Percentiles rank a stretch among this genome's conserved stretches.
These are phyloP conservation scores for Hetaerina titia DNA, from an alignment of 2,888 invertebrate species.

Conservation along the genomic window DNA sequence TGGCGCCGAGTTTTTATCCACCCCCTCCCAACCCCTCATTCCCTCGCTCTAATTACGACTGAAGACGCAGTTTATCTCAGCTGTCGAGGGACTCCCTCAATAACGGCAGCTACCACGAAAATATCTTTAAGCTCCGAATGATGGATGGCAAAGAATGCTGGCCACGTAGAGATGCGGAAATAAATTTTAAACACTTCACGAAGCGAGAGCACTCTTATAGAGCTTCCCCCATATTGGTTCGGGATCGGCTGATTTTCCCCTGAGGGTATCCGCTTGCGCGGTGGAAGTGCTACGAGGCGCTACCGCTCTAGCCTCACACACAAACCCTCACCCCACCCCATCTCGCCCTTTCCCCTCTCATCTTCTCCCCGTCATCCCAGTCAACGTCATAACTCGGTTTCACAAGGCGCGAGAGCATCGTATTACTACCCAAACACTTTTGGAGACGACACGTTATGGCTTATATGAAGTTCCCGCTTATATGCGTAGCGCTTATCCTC, in stretches of 20 bases:
- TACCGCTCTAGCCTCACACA: not conserved
- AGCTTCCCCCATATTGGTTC: not conserved
- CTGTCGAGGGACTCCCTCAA: too few species aligned
- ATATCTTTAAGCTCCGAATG: too few species aligned
- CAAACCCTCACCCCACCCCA: too few species aligned
- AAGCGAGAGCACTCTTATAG: too few species aligned
- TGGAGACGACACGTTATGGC: not conserved
- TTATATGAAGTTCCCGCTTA: not conserved
- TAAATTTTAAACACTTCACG: not conserved
- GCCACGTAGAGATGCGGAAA: not conserved
- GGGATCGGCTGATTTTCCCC: not conserved
- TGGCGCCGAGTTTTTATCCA: too few species aligned
- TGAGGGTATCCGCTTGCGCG: not conserved
- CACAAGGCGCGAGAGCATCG: conserved; percentile 2
- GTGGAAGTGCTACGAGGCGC: not conserved
- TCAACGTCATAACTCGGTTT: not conserved
- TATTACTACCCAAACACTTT: not conserved
- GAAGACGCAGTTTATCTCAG: too few species aligned
- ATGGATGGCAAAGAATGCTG: not conserved
- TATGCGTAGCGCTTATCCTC: not conserved
- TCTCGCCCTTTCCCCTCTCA: too few species aligned
- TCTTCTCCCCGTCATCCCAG: too few species aligned
- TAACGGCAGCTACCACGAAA: too few species aligned
- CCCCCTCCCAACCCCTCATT: too few species aligned
- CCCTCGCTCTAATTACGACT: too few species aligned